Conservation (phyloP, 2,797 vertebrate genomes). For the Geotria australis region DNA sequence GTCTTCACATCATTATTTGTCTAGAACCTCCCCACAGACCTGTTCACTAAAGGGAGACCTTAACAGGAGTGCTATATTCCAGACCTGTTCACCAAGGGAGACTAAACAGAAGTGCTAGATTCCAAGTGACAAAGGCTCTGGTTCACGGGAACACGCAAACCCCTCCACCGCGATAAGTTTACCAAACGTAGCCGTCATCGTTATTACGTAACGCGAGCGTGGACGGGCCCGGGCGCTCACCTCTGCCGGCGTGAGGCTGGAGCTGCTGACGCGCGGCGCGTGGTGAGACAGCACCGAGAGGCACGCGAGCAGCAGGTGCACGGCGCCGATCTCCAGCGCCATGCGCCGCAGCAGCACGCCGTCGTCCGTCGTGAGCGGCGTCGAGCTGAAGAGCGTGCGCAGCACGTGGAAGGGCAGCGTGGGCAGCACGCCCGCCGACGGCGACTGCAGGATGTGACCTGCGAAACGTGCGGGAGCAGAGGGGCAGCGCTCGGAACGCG, state of each 20-base stretch:
- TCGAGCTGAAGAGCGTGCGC: slow-evolving; percentile 56
- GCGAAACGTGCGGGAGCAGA: not conserved
- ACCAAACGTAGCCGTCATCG: too few species aligned
- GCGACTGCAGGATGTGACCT: slow-evolving; percentile 95
- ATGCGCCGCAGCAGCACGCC: slow-evolving; percentile 68
- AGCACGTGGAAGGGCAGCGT: slow-evolving; percentile 82
- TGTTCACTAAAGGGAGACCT: too few species aligned
- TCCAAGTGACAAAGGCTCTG: too few species aligned
- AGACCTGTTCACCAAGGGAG: too few species aligned
- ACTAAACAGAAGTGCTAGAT: too few species aligned
- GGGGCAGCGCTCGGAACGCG: not conserved
- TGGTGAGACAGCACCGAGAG: slow-evolving; percentile 88
- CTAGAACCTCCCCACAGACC: too few species aligned
- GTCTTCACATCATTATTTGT: too few species aligned
- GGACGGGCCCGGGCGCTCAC: slow-evolving; percentile 10
- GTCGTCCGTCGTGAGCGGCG: slow-evolving; percentile 70
- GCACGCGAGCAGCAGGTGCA: slow-evolving; percentile 85
- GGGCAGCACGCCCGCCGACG: slow-evolving; percentile 76
- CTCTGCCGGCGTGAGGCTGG: slow-evolving; percentile 41
- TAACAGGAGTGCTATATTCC: too few species aligned
- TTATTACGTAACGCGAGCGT: too few species aligned
- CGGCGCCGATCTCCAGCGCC: slow-evolving; percentile 81
- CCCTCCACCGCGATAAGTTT: too few species aligned
- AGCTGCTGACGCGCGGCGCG: slow-evolving; percentile 53
- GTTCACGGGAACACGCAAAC: too few species aligned